These are phyloP conservation scores for Scaptomyza tumidula DNA, from an alignment of 2,888 invertebrate species.

Conservation along the genomic window DNA sequence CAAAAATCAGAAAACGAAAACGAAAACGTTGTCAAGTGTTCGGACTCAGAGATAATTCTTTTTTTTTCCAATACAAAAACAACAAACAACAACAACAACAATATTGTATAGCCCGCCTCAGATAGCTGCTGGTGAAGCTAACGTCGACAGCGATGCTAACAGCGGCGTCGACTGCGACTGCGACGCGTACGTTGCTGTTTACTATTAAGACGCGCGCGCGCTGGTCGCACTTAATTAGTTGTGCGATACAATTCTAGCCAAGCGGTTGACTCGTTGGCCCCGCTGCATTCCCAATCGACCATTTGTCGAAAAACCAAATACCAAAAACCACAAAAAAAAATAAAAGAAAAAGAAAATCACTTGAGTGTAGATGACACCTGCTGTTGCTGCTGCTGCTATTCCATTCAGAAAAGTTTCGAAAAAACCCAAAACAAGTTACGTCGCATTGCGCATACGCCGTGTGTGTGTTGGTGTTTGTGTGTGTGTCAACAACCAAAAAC, in stretches of 20 bases:
- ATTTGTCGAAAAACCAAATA: neutral
- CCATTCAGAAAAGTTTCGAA: slow-evolving; percentile 6
- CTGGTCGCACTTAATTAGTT: slow-evolving; percentile 77
- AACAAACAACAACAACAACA: neutral
- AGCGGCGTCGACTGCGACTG: slow-evolving; percentile 26
- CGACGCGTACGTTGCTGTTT: slow-evolving; percentile 52
- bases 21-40: slow-evolving; percentile 33
- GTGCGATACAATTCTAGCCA: slow-evolving; percentile 79
- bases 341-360: neutral
- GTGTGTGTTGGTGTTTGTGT: slow-evolving; percentile 33
- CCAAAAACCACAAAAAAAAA: neutral
- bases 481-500: slow-evolving; percentile 34
- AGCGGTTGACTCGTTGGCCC: slow-evolving; percentile 68
- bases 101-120: slow-evolving; percentile 32
- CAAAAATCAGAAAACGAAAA: slow-evolving; percentile 31
- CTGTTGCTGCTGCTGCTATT: neutral
- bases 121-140: slow-evolving; percentile 6
- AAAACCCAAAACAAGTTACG: slow-evolving; percentile 18
- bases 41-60: slow-evolving; percentile 37
- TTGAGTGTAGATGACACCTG: slow-evolving; percentile 16
- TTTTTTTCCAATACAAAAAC: slow-evolving; percentile 20
- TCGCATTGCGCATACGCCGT: slow-evolving; percentile 62
- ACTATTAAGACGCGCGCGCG: slow-evolving; percentile 78
- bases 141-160: slow-evolving; percentile 7
- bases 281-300: slow-evolving; percentile 47